Evolutionary conservation across 2,113 vertebrate genomes (phyloP).

Genomic region (Reinhardtius hippoglossoides): DNA sequence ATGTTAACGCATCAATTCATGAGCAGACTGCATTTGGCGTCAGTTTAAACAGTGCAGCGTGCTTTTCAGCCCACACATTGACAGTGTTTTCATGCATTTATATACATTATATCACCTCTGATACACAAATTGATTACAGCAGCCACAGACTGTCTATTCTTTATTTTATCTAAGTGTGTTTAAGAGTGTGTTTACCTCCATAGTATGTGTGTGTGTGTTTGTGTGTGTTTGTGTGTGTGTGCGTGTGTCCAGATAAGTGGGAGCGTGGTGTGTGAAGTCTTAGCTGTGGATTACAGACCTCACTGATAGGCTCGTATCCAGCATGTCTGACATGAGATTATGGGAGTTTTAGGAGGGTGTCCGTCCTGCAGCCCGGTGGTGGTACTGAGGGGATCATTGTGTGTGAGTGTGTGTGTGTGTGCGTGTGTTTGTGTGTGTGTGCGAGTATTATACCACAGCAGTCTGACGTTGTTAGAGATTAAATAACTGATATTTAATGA

Average conservation of each 20-base stretch:
- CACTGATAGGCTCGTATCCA: conserved; percentile 79
- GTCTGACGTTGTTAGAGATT: background rate
- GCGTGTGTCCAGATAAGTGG: conserved; percentile 55
- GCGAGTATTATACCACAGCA: background rate
- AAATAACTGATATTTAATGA: background rate
- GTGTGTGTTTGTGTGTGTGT: conserved; percentile 26
- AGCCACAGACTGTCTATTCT: conserved; percentile 18
- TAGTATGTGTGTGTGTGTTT: background rate
- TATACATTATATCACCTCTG: background rate
- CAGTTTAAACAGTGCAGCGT: conserved; percentile 2
- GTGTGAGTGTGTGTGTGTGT: background rate
- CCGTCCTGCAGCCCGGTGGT: conserved; percentile 62
- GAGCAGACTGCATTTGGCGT: background rate
- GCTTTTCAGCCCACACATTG: background rate
- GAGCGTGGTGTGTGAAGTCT: conserved; percentile 76
- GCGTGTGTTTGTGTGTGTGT: too few species aligned
- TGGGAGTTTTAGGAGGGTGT: conserved; percentile 82
- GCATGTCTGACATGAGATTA: conserved; percentile 83
- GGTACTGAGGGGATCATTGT: conserved; percentile 9
- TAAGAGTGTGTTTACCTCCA: background rate
- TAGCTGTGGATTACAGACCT: conserved; percentile 85
- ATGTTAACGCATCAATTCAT: too few species aligned
- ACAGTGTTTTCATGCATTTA: background rate
- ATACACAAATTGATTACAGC: conserved; percentile 11
- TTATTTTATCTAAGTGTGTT: background rate